phyloP scores from a whole-genome alignment of 2,888 invertebrate genomes.

The Hydroisotoma schaefferi region DNA sequence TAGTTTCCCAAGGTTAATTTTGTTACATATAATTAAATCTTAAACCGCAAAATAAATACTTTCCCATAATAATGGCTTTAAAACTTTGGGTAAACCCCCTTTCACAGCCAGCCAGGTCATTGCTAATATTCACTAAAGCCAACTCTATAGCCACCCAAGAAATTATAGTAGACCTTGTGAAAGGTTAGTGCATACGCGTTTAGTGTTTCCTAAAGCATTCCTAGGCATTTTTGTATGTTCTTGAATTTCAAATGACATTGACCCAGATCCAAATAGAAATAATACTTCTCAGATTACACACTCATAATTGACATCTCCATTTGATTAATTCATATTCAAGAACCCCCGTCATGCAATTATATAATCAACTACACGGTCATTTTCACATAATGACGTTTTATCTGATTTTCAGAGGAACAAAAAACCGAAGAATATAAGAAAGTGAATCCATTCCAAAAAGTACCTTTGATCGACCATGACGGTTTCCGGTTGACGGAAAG shows the following conservation, averaged over 20 bases:
- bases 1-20: no score
- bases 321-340: not conserved
- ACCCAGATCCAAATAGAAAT: no score
- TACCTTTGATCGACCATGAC: constrained; percentile 32
- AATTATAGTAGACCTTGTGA: constrained; percentile 26
- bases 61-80: constrained; percentile 11
- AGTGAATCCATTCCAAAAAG: constrained; percentile 28
- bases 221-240: no score
- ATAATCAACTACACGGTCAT: no score
- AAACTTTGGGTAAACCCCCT: constrained; percentile 28
- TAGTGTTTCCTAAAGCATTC: no score
- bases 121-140: constrained; percentile 23
- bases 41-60: no score
- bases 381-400: no score
- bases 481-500: constrained; percentile 31
- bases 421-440: constrained; percentile 22
- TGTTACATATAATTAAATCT: no score
- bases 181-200: no score
- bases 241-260: no score
- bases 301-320: not conserved
- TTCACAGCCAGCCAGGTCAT: constrained; percentile 31
- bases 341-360: not conserved
- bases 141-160: constrained; percentile 28
- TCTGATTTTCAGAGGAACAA: constrained; percentile 25
- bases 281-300: no score